Base-by-base conservation (phyloP, 2,888 invertebrate genomes). In the Nemoura dubitans region DNA sequence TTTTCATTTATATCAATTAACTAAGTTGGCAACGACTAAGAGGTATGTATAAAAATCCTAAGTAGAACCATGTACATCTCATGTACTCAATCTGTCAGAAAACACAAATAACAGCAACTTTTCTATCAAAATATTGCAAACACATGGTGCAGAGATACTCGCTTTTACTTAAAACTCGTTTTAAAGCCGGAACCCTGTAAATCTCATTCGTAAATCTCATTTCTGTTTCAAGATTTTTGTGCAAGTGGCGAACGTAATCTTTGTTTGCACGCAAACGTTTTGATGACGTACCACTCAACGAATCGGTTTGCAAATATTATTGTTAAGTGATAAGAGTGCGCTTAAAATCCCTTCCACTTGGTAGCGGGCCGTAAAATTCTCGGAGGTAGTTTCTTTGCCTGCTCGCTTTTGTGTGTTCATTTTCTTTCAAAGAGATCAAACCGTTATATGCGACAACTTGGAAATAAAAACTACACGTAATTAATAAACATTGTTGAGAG, bases 121-220 rank as follows among this genome's bases (percentile, higher is more conserved):
- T 81, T 81, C 59, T 59, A 59, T 59, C 59, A 59, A 59, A 59
- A 83, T 86, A 28, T 59, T 59, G 26, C 36, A 83, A n/a, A 28
- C 36, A 26, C 83, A n/a, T 25, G 16, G 43, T 21, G 29, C 21
- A 29, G 86, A 86, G 25, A 81, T 42, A 81, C 36, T 43, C 76
- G 84, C 16, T 59, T 10, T 59, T 36, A 36, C 36, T 3, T 36
- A 36, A 36, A 59, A 59, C 59, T 10, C 59, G 59, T 83, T 77
- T 85, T 86, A 86, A 86, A 87, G 86, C 87, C 87, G 86, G 85
- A 42, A 87, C 87, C 87, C 87, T 87, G 87, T 87, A 87, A 83
- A 21, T 59, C 59, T 59, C 59, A 21, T 59, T 21, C 14, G 59
- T 21, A 21, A 59, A 59, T 59, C 43, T 7, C 27, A 26, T 80